These are phyloP conservation scores for Mythimna ferrago DNA, from an alignment of 2,888 invertebrate genomes.

Conservation along the genomic window DNA sequence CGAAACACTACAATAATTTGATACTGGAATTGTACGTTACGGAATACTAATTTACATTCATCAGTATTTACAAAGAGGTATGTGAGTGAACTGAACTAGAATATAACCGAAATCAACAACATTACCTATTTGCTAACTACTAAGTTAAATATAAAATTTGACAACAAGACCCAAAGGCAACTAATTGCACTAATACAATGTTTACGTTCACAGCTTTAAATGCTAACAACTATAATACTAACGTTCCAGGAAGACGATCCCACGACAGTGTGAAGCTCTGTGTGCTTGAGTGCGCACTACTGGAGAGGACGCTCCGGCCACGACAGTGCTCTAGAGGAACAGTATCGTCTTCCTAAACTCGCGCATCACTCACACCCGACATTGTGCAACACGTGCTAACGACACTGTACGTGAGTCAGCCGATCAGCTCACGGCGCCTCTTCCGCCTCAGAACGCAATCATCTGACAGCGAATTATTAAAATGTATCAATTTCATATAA, in stretches of 20 bases:
- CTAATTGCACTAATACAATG: slow-evolving; percentile 82
- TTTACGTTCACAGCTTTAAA: slow-evolving; percentile 72
- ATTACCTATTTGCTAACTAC: slow-evolving; percentile 48
- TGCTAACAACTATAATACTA: slow-evolving; percentile 73
- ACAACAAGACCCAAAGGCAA: slow-evolving; percentile 77
- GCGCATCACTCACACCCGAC: background rate
- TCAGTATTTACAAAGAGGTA: slow-evolving; percentile 59
- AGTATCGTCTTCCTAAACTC: slow-evolving; percentile 44
- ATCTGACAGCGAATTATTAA: slow-evolving; percentile 29
- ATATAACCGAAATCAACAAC: slow-evolving; percentile 56
- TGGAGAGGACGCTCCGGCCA: background rate
- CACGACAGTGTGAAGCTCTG: background rate
- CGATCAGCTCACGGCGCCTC: slow-evolving; percentile 2
- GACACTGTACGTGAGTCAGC: slow-evolving; percentile 11
- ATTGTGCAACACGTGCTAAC: background rate
- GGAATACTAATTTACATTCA: slow-evolving; percentile 29
- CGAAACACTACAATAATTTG: slow-evolving; percentile 35
- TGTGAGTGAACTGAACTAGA: slow-evolving; percentile 64
- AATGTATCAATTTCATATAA: slow-evolving; percentile 31
- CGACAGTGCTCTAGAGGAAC: no score
- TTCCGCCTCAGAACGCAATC: slow-evolving; percentile 14
- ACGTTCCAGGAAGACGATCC: slow-evolving; percentile 63
- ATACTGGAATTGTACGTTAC: slow-evolving; percentile 30
- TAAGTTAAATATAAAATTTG: slow-evolving; percentile 69
- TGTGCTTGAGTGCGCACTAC: background rate